phyloP scores from a whole-genome alignment of 1,140 invertebrate species.

The Neodiprion virginianus region DNA sequence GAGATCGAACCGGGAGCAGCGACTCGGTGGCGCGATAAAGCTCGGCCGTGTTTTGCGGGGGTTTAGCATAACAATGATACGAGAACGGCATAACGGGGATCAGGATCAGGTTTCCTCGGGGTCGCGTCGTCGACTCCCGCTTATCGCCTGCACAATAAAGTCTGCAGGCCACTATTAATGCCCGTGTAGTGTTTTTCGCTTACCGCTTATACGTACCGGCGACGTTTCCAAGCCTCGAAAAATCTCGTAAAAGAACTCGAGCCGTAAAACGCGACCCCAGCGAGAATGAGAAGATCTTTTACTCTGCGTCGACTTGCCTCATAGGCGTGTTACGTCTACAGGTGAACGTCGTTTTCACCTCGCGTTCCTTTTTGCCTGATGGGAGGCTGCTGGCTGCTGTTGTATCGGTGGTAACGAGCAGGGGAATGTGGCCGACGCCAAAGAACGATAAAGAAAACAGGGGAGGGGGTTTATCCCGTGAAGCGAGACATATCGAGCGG shows the following conservation, averaged over 20 bases:
- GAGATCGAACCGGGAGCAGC: too few relatives aligned
- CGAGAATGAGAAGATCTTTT: background rate
- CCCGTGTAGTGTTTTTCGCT: slow-evolving; percentile 5
- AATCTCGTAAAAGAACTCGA: background rate
- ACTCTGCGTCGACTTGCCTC: too few relatives aligned
- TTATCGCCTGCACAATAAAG: background rate
- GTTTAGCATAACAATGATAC: slow-evolving; percentile 30
- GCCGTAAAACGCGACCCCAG: background rate
- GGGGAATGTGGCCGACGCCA: too few relatives aligned
- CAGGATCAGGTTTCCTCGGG: slow-evolving; percentile 27
- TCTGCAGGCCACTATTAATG: slow-evolving; percentile 1
- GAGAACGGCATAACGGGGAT: slow-evolving; percentile 13
- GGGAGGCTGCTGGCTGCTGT: too few relatives aligned
- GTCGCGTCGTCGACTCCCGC: slow-evolving; percentile 4
- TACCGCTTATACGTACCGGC: background rate
- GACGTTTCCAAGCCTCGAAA: background rate
- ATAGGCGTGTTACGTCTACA: too few relatives aligned
- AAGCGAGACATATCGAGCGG: too few relatives aligned
- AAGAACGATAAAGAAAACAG: too few relatives aligned
- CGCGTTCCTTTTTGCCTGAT: too few relatives aligned
- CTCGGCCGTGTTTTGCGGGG: background rate
- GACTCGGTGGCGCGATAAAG: background rate
- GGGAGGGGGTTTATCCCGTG: too few relatives aligned
- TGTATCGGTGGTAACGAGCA: too few relatives aligned
- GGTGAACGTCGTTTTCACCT: too few relatives aligned